Conservation (phyloP, 2,888 invertebrate species). For the Noctuana brunneofusca region DNA sequence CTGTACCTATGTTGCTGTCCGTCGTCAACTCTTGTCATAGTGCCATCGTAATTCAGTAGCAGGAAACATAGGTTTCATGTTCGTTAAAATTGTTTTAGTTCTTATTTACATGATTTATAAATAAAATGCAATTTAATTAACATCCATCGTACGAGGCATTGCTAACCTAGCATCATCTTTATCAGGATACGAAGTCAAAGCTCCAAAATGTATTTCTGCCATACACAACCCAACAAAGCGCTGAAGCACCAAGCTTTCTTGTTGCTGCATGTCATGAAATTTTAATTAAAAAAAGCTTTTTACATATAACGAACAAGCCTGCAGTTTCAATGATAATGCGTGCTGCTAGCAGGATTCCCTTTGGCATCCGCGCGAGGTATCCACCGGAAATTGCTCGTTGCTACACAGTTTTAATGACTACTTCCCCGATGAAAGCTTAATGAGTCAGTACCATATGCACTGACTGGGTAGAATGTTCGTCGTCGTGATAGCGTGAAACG, state of each 20-base stretch:
- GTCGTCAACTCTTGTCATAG: no score
- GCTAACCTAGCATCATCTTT: background rate
- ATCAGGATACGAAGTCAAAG: background rate
- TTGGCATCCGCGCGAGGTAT: conserved; percentile 31
- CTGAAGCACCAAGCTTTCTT: background rate
- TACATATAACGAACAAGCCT: conserved; percentile 29
- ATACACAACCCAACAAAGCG: conserved; percentile 4
- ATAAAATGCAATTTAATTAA: no score
- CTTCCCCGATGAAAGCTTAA: conserved; percentile 75
- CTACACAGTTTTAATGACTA: conserved; percentile 69
- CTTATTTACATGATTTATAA: no score
- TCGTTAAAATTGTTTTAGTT: no score
- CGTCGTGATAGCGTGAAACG: background rate
- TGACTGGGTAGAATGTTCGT: background rate
- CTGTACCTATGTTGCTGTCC: no score
- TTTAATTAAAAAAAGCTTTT: conserved; percentile 32
- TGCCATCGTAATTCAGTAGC: no score
- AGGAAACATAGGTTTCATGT: no score
- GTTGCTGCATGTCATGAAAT: conserved; percentile 22
- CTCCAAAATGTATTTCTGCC: background rate
- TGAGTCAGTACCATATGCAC: conserved; percentile 51
- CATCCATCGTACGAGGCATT: background rate
- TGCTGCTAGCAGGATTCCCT: conserved; percentile 27
- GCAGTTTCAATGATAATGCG: conserved; percentile 30
- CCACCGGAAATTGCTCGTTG: conserved; percentile 73